phyloP scores from a whole-genome alignment of 2,888 invertebrate species.

The Andrena flavipes region DNA sequence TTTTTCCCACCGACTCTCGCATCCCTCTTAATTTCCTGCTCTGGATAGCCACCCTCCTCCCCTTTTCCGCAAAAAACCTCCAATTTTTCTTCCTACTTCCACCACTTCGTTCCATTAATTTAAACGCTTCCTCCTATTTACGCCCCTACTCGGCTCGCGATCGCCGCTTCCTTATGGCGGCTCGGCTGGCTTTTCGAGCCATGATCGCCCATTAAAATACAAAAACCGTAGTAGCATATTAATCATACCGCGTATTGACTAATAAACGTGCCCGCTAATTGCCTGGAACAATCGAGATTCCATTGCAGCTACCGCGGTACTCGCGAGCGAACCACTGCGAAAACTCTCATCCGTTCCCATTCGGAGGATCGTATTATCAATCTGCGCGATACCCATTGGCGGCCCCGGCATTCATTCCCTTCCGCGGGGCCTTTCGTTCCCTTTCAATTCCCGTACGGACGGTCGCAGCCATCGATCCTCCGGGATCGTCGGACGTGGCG shows the following conservation, averaged over 20 bases:
- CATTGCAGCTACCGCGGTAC: background rate
- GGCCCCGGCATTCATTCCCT: slow-evolving; percentile 1
- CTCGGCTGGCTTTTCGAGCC: slow-evolving; percentile 7
- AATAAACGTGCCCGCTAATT: background rate
- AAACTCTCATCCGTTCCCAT: background rate
- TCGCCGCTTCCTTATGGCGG: slow-evolving; percentile 30
- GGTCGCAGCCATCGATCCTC: slow-evolving; percentile 12
- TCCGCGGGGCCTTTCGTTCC: background rate
- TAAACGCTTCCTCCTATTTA: slow-evolving; percentile 41
- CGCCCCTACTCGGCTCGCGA: background rate
- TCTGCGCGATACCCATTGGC: background rate
- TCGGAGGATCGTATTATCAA: slow-evolving; percentile 1
- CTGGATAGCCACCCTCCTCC: slow-evolving; percentile 15
- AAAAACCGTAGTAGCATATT: background rate
- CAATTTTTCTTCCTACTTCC: slow-evolving; percentile 7
- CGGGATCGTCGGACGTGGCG: slow-evolving; percentile 8
- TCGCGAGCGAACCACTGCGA: background rate
- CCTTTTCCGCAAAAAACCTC: slow-evolving; percentile 2
- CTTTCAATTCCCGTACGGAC: background rate
- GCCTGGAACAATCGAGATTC: background rate
- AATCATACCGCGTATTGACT: too few relatives aligned
- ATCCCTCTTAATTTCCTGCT: slow-evolving; percentile 45
- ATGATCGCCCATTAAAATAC: background rate
- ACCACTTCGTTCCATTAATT: slow-evolving; percentile 37
- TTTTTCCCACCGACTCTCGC: background rate